Conservation (phyloP, 1,140 invertebrate species). For the Sycobia sp. region DNA sequence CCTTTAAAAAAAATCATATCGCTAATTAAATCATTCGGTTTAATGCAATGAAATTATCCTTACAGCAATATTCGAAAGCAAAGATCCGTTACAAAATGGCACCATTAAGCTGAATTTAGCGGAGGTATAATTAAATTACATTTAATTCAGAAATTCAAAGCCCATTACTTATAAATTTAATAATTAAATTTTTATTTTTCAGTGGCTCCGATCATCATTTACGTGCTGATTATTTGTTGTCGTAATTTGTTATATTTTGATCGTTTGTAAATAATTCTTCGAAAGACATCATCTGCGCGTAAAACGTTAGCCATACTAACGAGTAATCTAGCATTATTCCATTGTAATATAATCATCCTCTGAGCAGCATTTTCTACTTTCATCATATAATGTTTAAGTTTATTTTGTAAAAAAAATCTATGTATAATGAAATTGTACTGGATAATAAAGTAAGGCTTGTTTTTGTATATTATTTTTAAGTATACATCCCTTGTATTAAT, state of each 20-base stretch:
- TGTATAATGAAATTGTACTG: slow-evolving; percentile 41
- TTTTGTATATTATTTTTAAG: slow-evolving; percentile 41
- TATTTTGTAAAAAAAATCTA: slow-evolving; percentile 45
- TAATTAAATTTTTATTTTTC: slow-evolving; percentile 52
- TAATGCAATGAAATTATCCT: slow-evolving; percentile 34
- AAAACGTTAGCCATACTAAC: slow-evolving; percentile 52
- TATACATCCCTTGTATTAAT: no score
- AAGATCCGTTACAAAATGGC: slow-evolving; percentile 82
- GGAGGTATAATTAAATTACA: slow-evolving; percentile 66
- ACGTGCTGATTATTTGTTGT: slow-evolving; percentile 66
- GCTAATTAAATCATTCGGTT: slow-evolving; percentile 1
- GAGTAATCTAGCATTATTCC: slow-evolving; percentile 40
- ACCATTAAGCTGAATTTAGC: slow-evolving; percentile 78
- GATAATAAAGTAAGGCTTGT: slow-evolving; percentile 49
- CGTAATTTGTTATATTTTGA: slow-evolving; percentile 39
- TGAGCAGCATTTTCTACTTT: slow-evolving; percentile 37
- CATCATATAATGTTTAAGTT: slow-evolving; percentile 35
- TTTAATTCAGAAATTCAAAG: no score
- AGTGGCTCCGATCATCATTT: slow-evolving; percentile 79
- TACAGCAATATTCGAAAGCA: slow-evolving; percentile 79
- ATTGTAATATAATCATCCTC: slow-evolving; percentile 49
- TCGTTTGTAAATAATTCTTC: slow-evolving; percentile 53
- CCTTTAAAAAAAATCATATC: slow-evolving; percentile 33
- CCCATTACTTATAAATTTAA: background rate
- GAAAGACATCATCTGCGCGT: slow-evolving; percentile 32